These are phyloP conservation scores for Phytoseiulus persimilis DNA, from an alignment of 2,888 invertebrate species.

Conservation along the genomic window DNA sequence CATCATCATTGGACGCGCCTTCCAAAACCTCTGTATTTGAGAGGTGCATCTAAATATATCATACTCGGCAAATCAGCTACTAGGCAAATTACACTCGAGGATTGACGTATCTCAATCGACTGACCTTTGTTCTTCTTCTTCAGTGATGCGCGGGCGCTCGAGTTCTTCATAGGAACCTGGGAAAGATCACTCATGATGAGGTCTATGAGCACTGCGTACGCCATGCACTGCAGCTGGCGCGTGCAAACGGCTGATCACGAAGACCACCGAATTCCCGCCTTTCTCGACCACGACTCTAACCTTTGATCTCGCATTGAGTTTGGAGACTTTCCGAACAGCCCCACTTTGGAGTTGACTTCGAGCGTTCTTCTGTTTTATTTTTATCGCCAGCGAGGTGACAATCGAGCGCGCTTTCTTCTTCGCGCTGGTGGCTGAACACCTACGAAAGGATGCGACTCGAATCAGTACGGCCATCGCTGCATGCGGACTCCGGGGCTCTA, in stretches of 20 bases:
- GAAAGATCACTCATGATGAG: neutral
- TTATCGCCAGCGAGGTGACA: constrained; percentile 23
- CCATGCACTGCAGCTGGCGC: too few relatives aligned
- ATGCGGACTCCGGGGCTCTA: too few relatives aligned
- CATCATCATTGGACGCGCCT: too few relatives aligned
- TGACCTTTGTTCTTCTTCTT: neutral
- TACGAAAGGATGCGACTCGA: neutral
- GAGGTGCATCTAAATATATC: too few relatives aligned
- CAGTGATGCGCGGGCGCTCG: neutral
- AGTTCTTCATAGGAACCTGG: neutral
- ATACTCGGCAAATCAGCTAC: too few relatives aligned
- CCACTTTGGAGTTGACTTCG: neutral
- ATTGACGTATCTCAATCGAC: too few relatives aligned
- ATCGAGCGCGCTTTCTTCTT: constrained; percentile 32
- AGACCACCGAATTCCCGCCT: neutral
- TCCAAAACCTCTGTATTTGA: too few relatives aligned
- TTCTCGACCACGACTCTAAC: neutral
- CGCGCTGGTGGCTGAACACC: constrained; percentile 20
- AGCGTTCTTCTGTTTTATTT: constrained; percentile 33
- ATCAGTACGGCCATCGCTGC: too few relatives aligned
- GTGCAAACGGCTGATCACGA: neutral
- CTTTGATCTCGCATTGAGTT: neutral
- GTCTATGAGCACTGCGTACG: too few relatives aligned
- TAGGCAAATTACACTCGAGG: too few relatives aligned
- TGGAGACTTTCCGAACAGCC: neutral